Evolutionary conservation across 1,140 invertebrate species (phyloP), one percentile per base, ranked within the genome.

Genomic region (Brachionus angularis): DNA sequence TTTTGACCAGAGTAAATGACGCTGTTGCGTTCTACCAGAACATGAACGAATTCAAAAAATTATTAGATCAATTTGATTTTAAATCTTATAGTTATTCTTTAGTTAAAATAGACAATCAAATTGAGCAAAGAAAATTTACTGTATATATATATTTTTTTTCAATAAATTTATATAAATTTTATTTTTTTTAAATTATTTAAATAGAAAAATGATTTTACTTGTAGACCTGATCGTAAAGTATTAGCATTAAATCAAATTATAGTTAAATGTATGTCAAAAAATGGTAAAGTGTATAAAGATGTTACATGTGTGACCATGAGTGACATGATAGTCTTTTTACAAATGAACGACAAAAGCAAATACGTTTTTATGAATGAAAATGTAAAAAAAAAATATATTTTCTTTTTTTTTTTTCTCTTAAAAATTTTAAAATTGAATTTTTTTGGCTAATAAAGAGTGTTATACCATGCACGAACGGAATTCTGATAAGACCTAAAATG

Each of bases 221-320:
- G 42, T 23, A 67, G 47, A 29, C 47, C 42, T 12, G 44, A 50
- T 10, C 62, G 62, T 47, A 46, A 47, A 23, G 47, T 67, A 67
- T 33, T 67, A 10, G 23, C 29, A 10, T 23, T 67, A 18, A 67
- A 67, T 36, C 42, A 49, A 21, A 42, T 67, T 21, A 67, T n/a
- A 25, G 62, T 67, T 12, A 67, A 67, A 50, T 27, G 33, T 8
- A 67, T 67, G 62, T 67, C 62, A 31, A 67, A 47, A 33, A 67
- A 67, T 21, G 47, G 62, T 12, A 67, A 67, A 49, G 62, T 34
- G 36, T 50, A 67, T 25, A 67, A 67, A 67, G 36, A 67, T 67
- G 62, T 67, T 1, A 50, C 47, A 18, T 67, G 62, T 50, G 62
- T 67, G 0, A 67, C 62, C 7, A 67, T 67, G 62, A 67, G 16